Evolutionary conservation across 1,140 invertebrate species (phyloP), one percentile per base, ranked within the genome.

Genomic region (Dendrolimus punctatus): DNA sequence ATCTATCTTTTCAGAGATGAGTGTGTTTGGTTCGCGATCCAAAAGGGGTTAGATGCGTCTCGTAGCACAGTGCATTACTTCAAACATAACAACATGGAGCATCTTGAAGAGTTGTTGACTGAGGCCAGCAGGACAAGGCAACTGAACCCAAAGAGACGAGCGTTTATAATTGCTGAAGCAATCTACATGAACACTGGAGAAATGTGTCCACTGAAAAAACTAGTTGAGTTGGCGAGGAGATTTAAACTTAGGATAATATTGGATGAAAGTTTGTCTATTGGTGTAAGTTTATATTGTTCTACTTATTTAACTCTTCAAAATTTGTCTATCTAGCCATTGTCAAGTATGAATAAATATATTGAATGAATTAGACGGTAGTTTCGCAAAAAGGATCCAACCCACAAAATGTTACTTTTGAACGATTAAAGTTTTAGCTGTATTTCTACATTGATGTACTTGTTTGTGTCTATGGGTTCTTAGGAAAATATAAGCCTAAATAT

Each of bases 241-340:
- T 96, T 96, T 84, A 99, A 98, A 85, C 84, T 98, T 39, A 90
- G 98, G 40, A 91, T 99, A 47, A 98, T 99, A 72, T 79, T 99
- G 49, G 98, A 99, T 76, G 98, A 99, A 85, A 95, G 92, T 53
- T 88, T 97, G 65, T 96, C 96, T 3, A 97, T 99, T 89, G 98
- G 97, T 53, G 92, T 94, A 47, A 80, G 80, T 49, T 37, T n/a
- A 4, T 5, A 10, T 46, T 46, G 6, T 46, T 5, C n/a, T 10
- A 0, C 36, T 10, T 46, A 46, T 7, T 10, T 46, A 7, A 23
- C 9, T 23, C 2, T 6, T 39, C 6, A 45, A 5, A 45, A 10
- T 10, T 9, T 45, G n/a, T n/a, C n/a, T 45, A 45, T 8, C 7
- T 45, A n/a, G 43, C 43, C n/a, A 45, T 45, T n/a, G 5, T 45